A percentile compares a stretch with the other conserved stretches of the same genome.
phyloP scores from a whole-genome alignment of 2,888 invertebrate genomes.

The Ormyrus nitidulus region DNA sequence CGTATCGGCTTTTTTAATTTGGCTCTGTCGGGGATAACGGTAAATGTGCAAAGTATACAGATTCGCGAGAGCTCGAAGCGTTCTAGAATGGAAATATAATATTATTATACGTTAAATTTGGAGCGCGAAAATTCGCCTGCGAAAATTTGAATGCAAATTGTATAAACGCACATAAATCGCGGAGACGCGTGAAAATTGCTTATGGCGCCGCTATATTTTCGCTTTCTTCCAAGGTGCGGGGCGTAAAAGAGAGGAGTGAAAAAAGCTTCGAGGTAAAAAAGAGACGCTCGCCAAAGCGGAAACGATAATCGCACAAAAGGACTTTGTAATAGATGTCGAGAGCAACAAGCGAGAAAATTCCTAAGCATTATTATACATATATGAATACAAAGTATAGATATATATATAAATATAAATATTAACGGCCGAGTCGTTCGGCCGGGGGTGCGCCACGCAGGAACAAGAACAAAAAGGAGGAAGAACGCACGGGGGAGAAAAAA shows the following conservation, averaged over 20 bases:
- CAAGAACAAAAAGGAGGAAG: slow-evolving; percentile 2
- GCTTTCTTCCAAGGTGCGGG: not conserved
- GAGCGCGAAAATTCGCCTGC: no score
- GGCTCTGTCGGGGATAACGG: no score
- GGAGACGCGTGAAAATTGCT: slow-evolving; percentile 19
- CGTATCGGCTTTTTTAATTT: no score
- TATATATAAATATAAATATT: slow-evolving; percentile 5
- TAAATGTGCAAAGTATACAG: no score
- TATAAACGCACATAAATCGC: not conserved
- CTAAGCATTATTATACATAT: slow-evolving; percentile 14
- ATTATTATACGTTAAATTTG: no score
- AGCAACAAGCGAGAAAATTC: slow-evolving; percentile 42
- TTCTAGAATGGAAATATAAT: no score
- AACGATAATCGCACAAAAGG: slow-evolving; percentile 50
- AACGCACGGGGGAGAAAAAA: not conserved
- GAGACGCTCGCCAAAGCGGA: slow-evolving; percentile 40
- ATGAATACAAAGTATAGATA: slow-evolving; percentile 26
- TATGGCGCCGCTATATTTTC: not conserved
- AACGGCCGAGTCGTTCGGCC: not conserved
- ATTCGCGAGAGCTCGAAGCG: no score
- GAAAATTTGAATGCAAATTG: no score
- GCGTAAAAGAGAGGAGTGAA: not conserved
- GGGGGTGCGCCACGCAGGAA: no score
- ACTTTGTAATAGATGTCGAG: slow-evolving; percentile 38
- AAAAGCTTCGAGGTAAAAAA: not conserved